These are phyloP conservation scores for Corythornis leucogaster DNA, from an alignment of 2,797 vertebrate species.

Conservation along the genomic window DNA sequence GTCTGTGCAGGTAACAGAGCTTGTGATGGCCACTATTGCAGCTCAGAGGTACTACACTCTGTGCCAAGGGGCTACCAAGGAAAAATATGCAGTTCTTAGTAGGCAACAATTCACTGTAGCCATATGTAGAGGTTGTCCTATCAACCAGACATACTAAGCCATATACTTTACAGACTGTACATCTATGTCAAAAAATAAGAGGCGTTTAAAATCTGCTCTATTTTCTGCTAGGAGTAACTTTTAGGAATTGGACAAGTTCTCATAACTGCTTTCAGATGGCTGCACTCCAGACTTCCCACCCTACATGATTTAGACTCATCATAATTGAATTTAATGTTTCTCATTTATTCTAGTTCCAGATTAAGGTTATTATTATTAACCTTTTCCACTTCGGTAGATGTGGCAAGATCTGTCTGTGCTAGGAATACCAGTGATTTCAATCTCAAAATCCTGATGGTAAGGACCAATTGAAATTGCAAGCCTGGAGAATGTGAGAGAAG, in stretches of 20 bases:
- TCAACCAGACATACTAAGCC: neutral
- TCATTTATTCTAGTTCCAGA: neutral
- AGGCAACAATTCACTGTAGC: neutral
- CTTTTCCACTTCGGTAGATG: neutral
- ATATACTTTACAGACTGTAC: neutral
- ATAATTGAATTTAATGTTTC: neutral
- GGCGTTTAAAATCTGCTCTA: neutral
- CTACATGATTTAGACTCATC: neutral
- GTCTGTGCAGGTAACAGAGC: neutral
- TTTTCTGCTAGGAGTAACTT: neutral
- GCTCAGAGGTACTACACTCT: neutral
- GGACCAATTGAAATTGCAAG: neutral
- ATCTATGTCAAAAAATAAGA: neutral
- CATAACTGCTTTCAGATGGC: neutral
- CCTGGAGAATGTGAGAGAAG: neutral
- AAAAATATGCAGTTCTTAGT: neutral
- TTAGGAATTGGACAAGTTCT: neutral
- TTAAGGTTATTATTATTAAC: neutral
- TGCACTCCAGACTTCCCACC: neutral
- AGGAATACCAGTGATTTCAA: neutral
- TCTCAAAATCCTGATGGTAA: neutral
- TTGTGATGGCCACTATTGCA: neutral
- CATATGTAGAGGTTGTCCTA: neutral
- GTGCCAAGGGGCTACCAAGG: neutral
- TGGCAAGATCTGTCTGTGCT: neutral